Evolutionary conservation across 1,140 invertebrate genomes (phyloP), one percentile per base, ranked within the genome.

Genomic region (Lordiphosa mommai): DNA sequence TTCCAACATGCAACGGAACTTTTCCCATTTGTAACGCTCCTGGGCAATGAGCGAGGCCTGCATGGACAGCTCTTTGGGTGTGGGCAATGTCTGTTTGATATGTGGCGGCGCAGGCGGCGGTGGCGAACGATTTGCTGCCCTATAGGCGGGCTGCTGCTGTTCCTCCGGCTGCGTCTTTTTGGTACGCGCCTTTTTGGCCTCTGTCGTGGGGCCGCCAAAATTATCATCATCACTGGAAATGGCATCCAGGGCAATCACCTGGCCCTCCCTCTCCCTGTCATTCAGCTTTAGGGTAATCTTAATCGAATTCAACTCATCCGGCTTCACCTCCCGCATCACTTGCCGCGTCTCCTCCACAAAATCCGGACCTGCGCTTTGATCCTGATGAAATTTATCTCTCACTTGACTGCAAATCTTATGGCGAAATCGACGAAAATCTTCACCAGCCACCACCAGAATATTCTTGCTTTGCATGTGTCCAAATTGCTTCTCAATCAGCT

Each of bases 1-100:
- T 41, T 88, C 86, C 17, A 88, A 17, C 66, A 87, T 59, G 32
- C 80, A 86, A 4, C 90, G 90, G 34, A 91, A 92, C 27, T 91
- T 91, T 43, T 91, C 90, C 90, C 91, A 91, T 38, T 90, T 91
- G 43, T 91, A 91, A 2, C 90, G 90, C 64, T 91, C 91, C n/a
- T 89, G 79, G 4, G 84, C 84, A 16, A 88, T 88, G 4, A 70
- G 58, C 0, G 80, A 68, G 1, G 87, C 84, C 59, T 88, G 87
- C n/a, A 77, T 38, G 2, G 76, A 76, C 16, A 88, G 48, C 60
- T 89, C 86, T 41, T 77, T 86, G 32, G 88, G 88, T 16, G 88
- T 86, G 13, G 88, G 87, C 6, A 88, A 10, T 1, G 55, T 9
- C 8, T 66, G 57, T 10, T 80, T 61, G 9, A 14, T 40, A 6